Conservation (phyloP, 1,140 invertebrate genomes). For the Eupristina koningsbergeri region DNA sequence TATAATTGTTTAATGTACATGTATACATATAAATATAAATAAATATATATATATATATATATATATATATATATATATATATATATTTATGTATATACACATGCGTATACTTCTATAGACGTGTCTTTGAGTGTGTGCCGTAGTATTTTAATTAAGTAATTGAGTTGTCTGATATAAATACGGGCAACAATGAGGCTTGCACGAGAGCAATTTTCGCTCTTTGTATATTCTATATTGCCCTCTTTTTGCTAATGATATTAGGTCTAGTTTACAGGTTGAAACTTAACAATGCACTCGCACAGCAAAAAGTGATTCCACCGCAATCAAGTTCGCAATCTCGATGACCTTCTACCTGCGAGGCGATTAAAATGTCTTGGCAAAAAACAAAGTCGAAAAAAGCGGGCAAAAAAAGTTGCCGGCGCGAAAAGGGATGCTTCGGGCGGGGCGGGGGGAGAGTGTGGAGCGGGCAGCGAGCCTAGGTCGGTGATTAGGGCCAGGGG, state of each 20-base stretch:
- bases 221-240: background rate
- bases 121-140: too few relatives aligned
- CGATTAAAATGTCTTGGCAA: background rate
- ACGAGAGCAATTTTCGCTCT: background rate
- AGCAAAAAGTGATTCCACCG: background rate
- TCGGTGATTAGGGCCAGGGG: background rate
- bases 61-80: too few relatives aligned
- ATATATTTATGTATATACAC: too few relatives aligned
- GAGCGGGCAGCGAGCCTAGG: background rate
- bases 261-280: background rate
- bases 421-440: too few relatives aligned
- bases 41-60: too few relatives aligned
- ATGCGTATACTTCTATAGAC: too few relatives aligned
- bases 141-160: background rate
- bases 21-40: too few relatives aligned
- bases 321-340: background rate
- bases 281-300: background rate
- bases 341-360: background rate
- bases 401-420: background rate
- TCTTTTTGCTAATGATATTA: background rate
- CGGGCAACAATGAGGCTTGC: background rate
- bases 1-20: too few relatives aligned
- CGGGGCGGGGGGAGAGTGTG: background rate
- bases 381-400: background rate
- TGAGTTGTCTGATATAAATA: too few relatives aligned